Evolutionary conservation across 2,797 vertebrate genomes (phyloP), one percentile per base, ranked within the genome.

Genomic region (Lithobates pipiens): DNA sequence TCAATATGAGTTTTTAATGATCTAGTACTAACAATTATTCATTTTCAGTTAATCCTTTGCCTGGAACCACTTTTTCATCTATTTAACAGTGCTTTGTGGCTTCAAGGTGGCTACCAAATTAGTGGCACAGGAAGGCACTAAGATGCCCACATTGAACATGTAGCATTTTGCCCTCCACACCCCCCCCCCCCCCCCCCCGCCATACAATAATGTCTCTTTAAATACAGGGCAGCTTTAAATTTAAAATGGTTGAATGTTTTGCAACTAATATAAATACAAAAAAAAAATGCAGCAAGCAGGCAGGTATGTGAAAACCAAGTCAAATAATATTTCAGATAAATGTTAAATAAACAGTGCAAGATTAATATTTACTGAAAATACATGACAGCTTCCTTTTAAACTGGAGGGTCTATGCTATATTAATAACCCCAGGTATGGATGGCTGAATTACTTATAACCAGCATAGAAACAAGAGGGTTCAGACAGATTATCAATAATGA

Each of bases 401-500:
- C 57, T 67, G 32, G 72, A 68, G 25, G 61, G 72, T 34, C 42
- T 65, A 83, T 83, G 39, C 73, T 76, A 76, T 76, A 50, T 50
- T 73, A 44, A 72, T 78, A 78, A 78, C 68, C 25, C 34, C 25
- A 74, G n/a, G 70, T 70, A 74, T 25, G n/a, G 42, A 36, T 86
- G 57, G 67, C 75, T 74, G 27, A 69, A 83, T 83, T 42, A 29
- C 75, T 68, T 68, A 67, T 78, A 57, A 79, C 68, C 82, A 68
- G 77, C 75, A 83, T 68, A 70, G 69, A 34, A 72, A 74, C 80
- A 39, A 69, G 23, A 68, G 71, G 74, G 80, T 79, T 87, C 46
- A 61, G 80, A 67, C 54, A 77, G 70, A 79, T 78, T 32, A 87
- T 87, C 76, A 87, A 83, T 87, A 87, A 83, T 87, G 54, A 83